Evolutionary conservation across 2,888 invertebrate genomes (phyloP).

Genomic region (Sesia apiformis): DNA sequence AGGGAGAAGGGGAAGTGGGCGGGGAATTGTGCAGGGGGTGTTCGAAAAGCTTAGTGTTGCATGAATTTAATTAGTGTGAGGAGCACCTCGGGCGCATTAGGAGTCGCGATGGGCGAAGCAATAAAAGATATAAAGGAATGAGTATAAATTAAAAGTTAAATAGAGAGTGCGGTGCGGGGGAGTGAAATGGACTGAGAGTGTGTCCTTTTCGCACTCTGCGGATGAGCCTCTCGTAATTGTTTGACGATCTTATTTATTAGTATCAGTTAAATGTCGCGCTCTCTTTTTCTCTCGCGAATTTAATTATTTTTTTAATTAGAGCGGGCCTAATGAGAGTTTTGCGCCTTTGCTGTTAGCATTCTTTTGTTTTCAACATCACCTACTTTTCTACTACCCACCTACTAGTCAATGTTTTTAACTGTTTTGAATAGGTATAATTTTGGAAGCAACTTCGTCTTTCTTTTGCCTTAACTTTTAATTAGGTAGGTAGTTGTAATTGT

Average conservation of each 20-base stretch:
- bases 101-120: slow-evolving; percentile 74
- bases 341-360: slow-evolving; percentile 37
- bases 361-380: slow-evolving; percentile 29
- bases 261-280: slow-evolving; percentile 72
- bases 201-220: slow-evolving; percentile 27
- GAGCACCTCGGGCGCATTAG: slow-evolving; percentile 74
- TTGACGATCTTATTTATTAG: slow-evolving; percentile 76
- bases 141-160: slow-evolving; percentile 76
- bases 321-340: slow-evolving; percentile 60
- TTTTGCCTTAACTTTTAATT: too few relatives aligned
- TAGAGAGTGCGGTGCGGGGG: slow-evolving; percentile 52
- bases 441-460: too few relatives aligned
- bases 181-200: slow-evolving; percentile 27
- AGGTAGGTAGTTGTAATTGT: too few relatives aligned
- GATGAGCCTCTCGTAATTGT: slow-evolving; percentile 67
- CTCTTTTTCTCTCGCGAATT: slow-evolving; percentile 70
- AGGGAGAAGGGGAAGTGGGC: slow-evolving; percentile 26
- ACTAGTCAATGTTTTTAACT: too few relatives aligned
- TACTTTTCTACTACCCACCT: neutral
- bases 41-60: slow-evolving; percentile 67
- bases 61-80: slow-evolving; percentile 74
- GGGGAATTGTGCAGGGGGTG: slow-evolving; percentile 29
- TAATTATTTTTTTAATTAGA: slow-evolving; percentile 72
- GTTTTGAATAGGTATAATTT: too few relatives aligned
- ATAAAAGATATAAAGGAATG: slow-evolving; percentile 76